Conservation (phyloP, 37 sponge, comb jelly and placozoan genomes). For the Amphimedon queenslandica region DNA sequence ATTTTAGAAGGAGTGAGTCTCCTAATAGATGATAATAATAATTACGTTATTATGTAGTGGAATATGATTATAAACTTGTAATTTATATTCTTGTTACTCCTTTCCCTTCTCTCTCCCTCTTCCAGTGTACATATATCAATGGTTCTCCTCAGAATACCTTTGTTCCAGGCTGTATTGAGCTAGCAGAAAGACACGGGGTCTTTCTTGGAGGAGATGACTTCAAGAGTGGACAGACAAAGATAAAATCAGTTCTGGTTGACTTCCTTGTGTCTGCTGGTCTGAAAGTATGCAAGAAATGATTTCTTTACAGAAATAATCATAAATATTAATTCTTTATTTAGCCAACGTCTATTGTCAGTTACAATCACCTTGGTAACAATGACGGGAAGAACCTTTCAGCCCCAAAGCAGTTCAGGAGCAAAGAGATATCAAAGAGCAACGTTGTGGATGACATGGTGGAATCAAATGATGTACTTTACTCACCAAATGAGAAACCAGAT, state of each 20-base stretch:
- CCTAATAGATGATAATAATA: background rate
- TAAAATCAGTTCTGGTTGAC: slow-evolving; percentile 83
- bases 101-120: background rate
- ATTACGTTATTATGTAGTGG: background rate
- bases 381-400: slow-evolving; percentile 87
- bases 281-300: slow-evolving; percentile 44
- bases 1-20: slow-evolving; percentile 69
- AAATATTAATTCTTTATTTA: slow-evolving; percentile 27
- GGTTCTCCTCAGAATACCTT: slow-evolving; percentile 92
- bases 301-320: too few species aligned
- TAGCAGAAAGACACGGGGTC: slow-evolving; percentile 72
- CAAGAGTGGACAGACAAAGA: slow-evolving; percentile 88
- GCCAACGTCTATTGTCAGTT: slow-evolving; percentile 85
- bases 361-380: slow-evolving; percentile 88
- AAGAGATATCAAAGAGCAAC: slow-evolving; percentile 87
- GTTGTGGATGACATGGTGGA: slow-evolving; percentile 90
- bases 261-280: slow-evolving; percentile 88
- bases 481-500: slow-evolving; percentile 69
- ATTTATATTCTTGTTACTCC: background rate
- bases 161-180: slow-evolving; percentile 83
- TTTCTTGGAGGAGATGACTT: slow-evolving; percentile 89
- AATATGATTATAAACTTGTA: background rate
- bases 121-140: slow-evolving; percentile 84
- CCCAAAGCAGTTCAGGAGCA: slow-evolving; percentile 76
- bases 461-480: slow-evolving; percentile 65